A percentile compares a stretch with the other conserved stretches of the same genome.
Conservation (phyloP, 2,888 invertebrate genomes). For the Pseudococcus jackbeardsleyi region DNA sequence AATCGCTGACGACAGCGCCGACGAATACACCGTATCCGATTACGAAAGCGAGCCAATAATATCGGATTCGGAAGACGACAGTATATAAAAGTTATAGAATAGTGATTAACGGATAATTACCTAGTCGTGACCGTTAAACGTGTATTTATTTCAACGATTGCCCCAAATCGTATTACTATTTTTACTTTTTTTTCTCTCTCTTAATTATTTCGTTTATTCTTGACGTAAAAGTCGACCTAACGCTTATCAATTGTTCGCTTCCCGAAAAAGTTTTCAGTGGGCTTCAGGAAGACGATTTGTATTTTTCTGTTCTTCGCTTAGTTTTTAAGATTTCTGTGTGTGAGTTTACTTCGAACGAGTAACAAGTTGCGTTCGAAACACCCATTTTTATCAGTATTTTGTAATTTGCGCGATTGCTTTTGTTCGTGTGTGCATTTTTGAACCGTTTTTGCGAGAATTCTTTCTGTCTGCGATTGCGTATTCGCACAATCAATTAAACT, state of each 20-base stretch:
- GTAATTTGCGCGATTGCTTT: neutral
- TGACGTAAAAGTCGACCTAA: neutral
- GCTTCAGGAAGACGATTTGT: neutral
- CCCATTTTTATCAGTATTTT: slow-evolving; percentile 23
- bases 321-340: slow-evolving; percentile 3
- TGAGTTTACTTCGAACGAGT: neutral
- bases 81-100: neutral
- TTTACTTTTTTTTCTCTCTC: neutral
- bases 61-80: slow-evolving; percentile 52
- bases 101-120: slow-evolving; percentile 26
- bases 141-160: slow-evolving; percentile 9
- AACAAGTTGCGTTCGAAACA: neutral
- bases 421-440: neutral
- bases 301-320: slow-evolving; percentile 1
- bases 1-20: slow-evolving; percentile 49
- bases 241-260: neutral
- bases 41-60: slow-evolving; percentile 54
- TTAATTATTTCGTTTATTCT: neutral
- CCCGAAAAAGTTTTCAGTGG: neutral
- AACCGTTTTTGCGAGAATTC: neutral
- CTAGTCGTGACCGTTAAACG: slow-evolving; percentile 35
- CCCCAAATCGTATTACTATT: neutral
- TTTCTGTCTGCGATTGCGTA: neutral
- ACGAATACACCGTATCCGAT: slow-evolving; percentile 51
- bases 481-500: neutral